A percentile compares a stretch with the other conserved stretches of the same genome.
Evolutionary conservation across 2,797 vertebrate genomes (phyloP).

Genomic region (Sebastes hubbsi): DNA sequence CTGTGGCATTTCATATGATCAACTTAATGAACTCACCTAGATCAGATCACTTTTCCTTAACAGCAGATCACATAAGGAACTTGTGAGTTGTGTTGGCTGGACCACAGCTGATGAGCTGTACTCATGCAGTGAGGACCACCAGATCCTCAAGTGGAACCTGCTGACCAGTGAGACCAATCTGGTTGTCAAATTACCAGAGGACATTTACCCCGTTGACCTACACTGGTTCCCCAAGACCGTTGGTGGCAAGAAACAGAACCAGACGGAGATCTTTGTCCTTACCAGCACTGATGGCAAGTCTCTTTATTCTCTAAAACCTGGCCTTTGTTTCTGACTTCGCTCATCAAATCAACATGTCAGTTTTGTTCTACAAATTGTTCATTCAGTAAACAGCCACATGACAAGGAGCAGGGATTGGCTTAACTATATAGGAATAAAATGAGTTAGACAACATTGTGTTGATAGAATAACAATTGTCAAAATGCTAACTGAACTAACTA

Average conservation of each 20-base stretch:
- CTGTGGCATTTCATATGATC: background rate
- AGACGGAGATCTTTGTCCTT: conserved; percentile 91
- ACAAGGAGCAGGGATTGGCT: background rate
- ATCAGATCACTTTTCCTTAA: conserved; percentile 65
- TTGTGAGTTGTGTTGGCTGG: conserved; percentile 95
- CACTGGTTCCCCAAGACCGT: conserved; percentile 93
- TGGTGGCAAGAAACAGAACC: conserved; percentile 90
- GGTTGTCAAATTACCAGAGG: conserved; percentile 89
- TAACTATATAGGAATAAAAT: background rate
- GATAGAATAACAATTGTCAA: background rate
- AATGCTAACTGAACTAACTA: background rate
- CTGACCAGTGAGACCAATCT: conserved; percentile 87
- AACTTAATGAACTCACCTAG: background rate
- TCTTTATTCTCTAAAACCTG: conserved; percentile 11
- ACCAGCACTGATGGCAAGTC: conserved; percentile 94
- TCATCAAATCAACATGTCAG: background rate
- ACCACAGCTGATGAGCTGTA: conserved; percentile 94
- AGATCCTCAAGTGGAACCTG: conserved; percentile 94
- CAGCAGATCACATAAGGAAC: conserved; percentile 76
- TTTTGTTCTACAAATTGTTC: background rate
- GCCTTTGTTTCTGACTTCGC: background rate
- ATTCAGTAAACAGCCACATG: background rate
- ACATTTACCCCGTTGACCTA: conserved; percentile 92
- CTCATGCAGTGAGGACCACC: conserved; percentile 96
- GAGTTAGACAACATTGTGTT: background rate